These are phyloP conservation scores for Ernsta delagoae DNA, from an alignment of 2,888 invertebrate species.

Conservation along the genomic window DNA sequence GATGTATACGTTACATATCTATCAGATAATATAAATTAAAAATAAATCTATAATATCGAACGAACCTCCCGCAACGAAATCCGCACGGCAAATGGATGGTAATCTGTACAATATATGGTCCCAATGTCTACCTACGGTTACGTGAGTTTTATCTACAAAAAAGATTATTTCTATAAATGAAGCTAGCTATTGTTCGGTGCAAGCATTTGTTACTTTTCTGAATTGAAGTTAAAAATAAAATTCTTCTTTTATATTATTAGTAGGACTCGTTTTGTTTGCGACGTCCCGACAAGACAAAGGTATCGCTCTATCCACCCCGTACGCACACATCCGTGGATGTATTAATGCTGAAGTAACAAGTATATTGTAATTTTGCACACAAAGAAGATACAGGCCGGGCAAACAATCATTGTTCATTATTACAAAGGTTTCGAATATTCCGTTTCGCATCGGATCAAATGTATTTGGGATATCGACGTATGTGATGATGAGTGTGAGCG, in stretches of 20 bases:
- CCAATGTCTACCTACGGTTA: conserved; percentile 74
- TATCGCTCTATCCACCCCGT: conserved; percentile 80
- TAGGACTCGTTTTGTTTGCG: conserved; percentile 82
- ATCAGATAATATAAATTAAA: conserved; percentile 29
- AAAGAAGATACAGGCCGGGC: conserved; percentile 82
- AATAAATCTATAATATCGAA: conserved; percentile 46
- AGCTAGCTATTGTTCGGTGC: conserved; percentile 78
- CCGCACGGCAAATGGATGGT: conserved; percentile 69
- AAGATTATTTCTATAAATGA: conserved; percentile 84
- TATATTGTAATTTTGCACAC: conserved; percentile 84
- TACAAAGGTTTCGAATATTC: conserved; percentile 83
- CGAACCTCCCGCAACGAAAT: conserved; percentile 71
- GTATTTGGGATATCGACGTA: conserved; percentile 73
- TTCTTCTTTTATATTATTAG: conserved; percentile 83
- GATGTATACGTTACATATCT: conserved; percentile 4
- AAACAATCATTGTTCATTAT: conserved; percentile 85
- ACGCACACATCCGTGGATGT: conserved; percentile 72
- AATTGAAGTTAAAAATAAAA: conserved; percentile 84
- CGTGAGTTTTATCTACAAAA: conserved; percentile 83
- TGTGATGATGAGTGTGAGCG: conserved; percentile 68
- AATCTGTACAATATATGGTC: conserved; percentile 63
- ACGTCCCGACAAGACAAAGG: conserved; percentile 83
- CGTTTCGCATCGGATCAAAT: conserved; percentile 83
- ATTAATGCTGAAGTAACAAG: conserved; percentile 81
- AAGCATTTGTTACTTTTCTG: conserved; percentile 82